Conservation (phyloP, 2,113 vertebrate species). For the Melanotaenia duboulayi region DNA sequence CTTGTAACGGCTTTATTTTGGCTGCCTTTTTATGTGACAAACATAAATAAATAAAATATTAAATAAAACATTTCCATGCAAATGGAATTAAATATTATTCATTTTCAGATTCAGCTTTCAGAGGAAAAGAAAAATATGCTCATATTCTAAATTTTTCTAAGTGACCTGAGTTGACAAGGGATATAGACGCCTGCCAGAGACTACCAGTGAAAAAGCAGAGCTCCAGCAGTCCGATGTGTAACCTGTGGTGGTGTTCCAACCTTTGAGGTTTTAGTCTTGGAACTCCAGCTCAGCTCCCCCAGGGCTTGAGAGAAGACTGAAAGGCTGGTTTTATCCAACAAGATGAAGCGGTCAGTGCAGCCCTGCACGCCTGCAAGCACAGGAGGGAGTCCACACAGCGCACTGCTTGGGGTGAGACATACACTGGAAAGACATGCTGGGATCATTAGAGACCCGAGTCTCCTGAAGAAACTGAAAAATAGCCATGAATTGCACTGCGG, state of each 20-base stretch:
- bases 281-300: slow-evolving; percentile 35
- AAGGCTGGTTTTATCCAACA: slow-evolving; percentile 68
- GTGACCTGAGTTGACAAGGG: slow-evolving; percentile 5
- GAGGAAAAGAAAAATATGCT: background rate
- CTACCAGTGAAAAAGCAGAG: slow-evolving; percentile 15
- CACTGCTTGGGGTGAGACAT: slow-evolving; percentile 62
- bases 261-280: slow-evolving; percentile 52
- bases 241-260: slow-evolving; percentile 31
- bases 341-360: slow-evolving; percentile 77
- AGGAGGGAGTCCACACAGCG: slow-evolving; percentile 46
- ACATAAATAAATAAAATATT: background rate
- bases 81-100: background rate
- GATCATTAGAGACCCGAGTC: slow-evolving; percentile 66
- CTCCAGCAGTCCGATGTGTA: slow-evolving; percentile 22
- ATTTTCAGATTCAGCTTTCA: background rate
- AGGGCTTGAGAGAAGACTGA: slow-evolving; percentile 52
- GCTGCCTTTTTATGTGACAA: background rate
- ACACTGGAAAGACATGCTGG: slow-evolving; percentile 63
- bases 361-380: slow-evolving; percentile 53
- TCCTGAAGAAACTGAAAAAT: slow-evolving; percentile 61
- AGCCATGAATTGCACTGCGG: slow-evolving; percentile 62
- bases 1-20: slow-evolving; percentile 2
- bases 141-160: background rate
- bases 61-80: background rate
- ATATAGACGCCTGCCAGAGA: background rate